These are phyloP conservation scores for Andrena praecox DNA, from an alignment of 2,888 invertebrate species.

Conservation along the genomic window DNA sequence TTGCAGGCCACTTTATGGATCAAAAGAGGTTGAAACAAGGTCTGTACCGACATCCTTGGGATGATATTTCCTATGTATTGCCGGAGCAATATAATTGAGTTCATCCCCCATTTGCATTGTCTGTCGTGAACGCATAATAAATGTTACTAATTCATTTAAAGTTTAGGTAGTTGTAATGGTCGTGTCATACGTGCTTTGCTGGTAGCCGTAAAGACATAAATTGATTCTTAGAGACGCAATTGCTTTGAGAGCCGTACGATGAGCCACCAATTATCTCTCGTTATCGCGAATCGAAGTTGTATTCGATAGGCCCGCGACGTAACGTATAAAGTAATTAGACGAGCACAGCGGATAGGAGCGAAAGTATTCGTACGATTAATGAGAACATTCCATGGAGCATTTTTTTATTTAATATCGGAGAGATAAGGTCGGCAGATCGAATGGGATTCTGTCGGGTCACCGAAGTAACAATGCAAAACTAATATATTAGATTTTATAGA, in stretches of 20 bases:
- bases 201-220: constrained; percentile 25
- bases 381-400: constrained; percentile 60
- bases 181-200: constrained; percentile 32
- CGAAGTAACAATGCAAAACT: neutral
- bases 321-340: constrained; percentile 26
- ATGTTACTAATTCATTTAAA: constrained; percentile 59
- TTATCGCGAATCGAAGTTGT: constrained; percentile 48
- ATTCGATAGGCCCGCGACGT: constrained; percentile 28
- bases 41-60: constrained; percentile 99
- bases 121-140: constrained; percentile 69
- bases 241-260: constrained; percentile 18
- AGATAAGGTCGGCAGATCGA: constrained; percentile 5
- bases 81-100: constrained; percentile 89
- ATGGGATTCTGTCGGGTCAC: constrained; percentile 1
- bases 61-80: constrained; percentile 96
- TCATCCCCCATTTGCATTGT: constrained; percentile 60
- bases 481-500: constrained; percentile 19
- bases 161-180: constrained; percentile 44
- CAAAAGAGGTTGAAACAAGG: constrained; percentile 99
- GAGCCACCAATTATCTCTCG: constrained; percentile 16
- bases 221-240: constrained; percentile 30
- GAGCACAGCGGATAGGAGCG: constrained; percentile 11
- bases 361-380: constrained; percentile 22
- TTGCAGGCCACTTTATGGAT: constrained; percentile 96
- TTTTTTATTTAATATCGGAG: constrained; percentile 26